Conservation (phyloP, 1,140 invertebrate genomes). For the Diplogasteroides magnus region DNA sequence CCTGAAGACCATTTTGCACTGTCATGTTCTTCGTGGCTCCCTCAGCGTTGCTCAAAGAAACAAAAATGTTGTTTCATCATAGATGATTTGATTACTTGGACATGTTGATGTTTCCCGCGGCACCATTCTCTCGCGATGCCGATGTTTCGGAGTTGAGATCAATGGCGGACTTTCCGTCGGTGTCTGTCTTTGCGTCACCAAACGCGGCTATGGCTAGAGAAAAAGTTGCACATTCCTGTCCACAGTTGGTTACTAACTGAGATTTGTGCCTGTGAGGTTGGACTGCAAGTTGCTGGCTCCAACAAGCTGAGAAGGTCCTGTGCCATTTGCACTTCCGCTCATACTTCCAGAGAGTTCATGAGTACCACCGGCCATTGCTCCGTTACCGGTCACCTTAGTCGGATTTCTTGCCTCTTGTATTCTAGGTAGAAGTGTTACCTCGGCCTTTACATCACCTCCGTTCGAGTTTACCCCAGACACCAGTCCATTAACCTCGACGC, state of each 20-base stretch:
- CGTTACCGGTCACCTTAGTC: conserved; percentile 27
- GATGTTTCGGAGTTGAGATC: conserved; percentile 16
- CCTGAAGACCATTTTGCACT: conserved; percentile 24
- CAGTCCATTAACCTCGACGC: conserved; percentile 33
- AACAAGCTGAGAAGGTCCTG: conserved; percentile 24
- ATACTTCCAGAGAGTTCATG: conserved; percentile 31
- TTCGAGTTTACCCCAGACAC: conserved; percentile 30
- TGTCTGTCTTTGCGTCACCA: conserved; percentile 24
- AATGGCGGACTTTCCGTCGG: conserved; percentile 15
- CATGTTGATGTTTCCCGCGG: not conserved
- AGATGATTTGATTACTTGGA: not conserved
- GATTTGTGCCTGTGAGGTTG: conserved; percentile 24
- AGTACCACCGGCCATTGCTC: conserved; percentile 13
- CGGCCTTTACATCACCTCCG: conserved; percentile 34
- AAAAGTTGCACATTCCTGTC: not conserved
- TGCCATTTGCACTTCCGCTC: conserved; percentile 30
- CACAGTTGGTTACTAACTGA: conserved; percentile 14
- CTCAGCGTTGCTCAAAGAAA: conserved; percentile 13
- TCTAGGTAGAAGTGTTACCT: conserved; percentile 6
- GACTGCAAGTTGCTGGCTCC: conserved; percentile 25
- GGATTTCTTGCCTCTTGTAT: conserved; percentile 1
- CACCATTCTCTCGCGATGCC: not conserved
- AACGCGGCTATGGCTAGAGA: conserved; percentile 28
- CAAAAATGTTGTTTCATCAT: conserved; percentile 14
- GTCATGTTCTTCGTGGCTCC: conserved; percentile 34